phyloP scores from a whole-genome alignment of 2,113 vertebrate species.

The Lutjanus erythropterus region DNA sequence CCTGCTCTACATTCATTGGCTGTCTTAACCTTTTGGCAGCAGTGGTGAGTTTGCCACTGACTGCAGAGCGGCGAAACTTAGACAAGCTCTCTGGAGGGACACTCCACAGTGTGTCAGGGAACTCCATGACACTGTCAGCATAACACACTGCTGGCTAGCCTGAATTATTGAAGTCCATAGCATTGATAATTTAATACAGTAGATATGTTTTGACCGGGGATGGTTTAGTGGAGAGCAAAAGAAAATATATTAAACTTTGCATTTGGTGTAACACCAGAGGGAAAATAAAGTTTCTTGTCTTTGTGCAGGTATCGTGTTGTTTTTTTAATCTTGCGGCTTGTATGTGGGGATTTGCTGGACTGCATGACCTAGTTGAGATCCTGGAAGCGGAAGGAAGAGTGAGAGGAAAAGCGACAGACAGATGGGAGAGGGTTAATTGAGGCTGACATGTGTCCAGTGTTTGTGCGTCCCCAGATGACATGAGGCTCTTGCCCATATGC shows the following conservation, averaged over 20 bases:
- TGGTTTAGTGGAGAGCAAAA: constrained; percentile 25
- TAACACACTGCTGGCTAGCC: constrained; percentile 36
- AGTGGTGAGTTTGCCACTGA: constrained; percentile 35
- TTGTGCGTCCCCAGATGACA: constrained; percentile 70
- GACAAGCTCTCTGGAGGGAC: constrained; percentile 53
- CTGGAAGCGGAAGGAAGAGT: constrained; percentile 14
- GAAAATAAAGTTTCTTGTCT: constrained; percentile 3
- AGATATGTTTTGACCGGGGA: constrained; percentile 56
- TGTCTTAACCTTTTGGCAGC: constrained; percentile 56
- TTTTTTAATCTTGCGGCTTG: neutral
- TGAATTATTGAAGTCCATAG: constrained; percentile 73
- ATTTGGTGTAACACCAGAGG: neutral
- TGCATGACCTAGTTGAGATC: constrained; percentile 59
- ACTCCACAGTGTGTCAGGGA: constrained; percentile 51
- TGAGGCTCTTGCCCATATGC: constrained; percentile 58
- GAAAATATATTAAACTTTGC: constrained; percentile 5
- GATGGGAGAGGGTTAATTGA: constrained; percentile 75
- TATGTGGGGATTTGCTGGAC: constrained; percentile 19
- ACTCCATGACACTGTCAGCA: constrained; percentile 61
- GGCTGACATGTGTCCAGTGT: constrained; percentile 76
- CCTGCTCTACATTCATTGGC: constrained; percentile 44
- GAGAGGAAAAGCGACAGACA: constrained; percentile 57
- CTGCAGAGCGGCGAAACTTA: constrained; percentile 52
- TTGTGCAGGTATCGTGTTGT: constrained; percentile 14
- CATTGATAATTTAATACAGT: constrained; percentile 67